These are phyloP conservation scores for pig (Sus scrofa) DNA, from an alignment of 2,113 vertebrate species.

Conservation along the genomic window T2T-Sscrofa CM000814.6:84018001-84018500, in stretches of 20 bases:
- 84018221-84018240: not conserved
- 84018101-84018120: not conserved
- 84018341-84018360: slow-evolving; percentile 21
- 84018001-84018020: slow-evolving; percentile 9
- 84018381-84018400: not conserved
- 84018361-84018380: not conserved
- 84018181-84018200: not conserved
- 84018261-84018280: slow-evolving; percentile 32
- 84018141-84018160: slow-evolving; percentile 4
- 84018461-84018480: slow-evolving; percentile 37
- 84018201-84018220: not conserved
- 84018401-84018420: not conserved
- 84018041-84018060: slow-evolving; percentile 48
- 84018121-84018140: not conserved
- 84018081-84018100: slow-evolving; percentile 30
- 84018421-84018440: slow-evolving; percentile 7
- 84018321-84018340: not conserved
- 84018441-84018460: not conserved
- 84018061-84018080: not conserved
- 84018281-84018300: not conserved
- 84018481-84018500: slow-evolving; percentile 21
- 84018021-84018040: slow-evolving; percentile 35
- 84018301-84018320: not conserved
- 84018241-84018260: slow-evolving; percentile 4
- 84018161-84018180: slow-evolving; percentile 13